Evolutionary conservation across 2,113 vertebrate species (phyloP), one percentile per base, ranked within the genome.

Genomic region (Siphamia tubifer): DNA sequence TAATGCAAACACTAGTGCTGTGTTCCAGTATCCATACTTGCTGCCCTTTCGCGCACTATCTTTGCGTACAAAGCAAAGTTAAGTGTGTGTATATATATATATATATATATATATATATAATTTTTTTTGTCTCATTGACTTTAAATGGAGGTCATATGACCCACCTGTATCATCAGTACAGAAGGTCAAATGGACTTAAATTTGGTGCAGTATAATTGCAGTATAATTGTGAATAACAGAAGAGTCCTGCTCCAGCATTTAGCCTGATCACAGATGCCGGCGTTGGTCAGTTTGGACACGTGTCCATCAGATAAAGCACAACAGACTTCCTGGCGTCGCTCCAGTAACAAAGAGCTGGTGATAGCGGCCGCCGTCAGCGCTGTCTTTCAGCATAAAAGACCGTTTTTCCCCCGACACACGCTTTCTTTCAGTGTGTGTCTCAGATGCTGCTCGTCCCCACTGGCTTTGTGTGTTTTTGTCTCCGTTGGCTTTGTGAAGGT

Each of bases 381-480:
- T 4, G 12, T 11, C 68, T 61, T 25, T 74, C 39, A 43, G 25
- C 25, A 32, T 60, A 43, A 74, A 70, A 74, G 19, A 20, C 65
- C 30, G 16, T 32, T 17, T 15, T 21, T 13, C 20, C n/a, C 4
- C 4, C 21, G 20, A 4, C 53, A 31, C 10, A 7, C 47, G 52
- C 63, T 66, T 49, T 55, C 47, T 79, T 60, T 47, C 36, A 44
- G 21, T 15, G 43, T 48, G 48, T 65, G 67, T 69, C 60, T 63
- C 19, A 16, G 66, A 74, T 63, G 71, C 68, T 57, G 31, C 56
- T 68, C 56, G 55, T 67, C 56, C 30, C 47, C 9, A 40, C 55
- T 60, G 1, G 64, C 81, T 84, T 84, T 89, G 83, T 87, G 70
- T n/a, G n/a, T n/a, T n/a, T n/a, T n/a, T n/a, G 55, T 67, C 56